Conservation (phyloP, 2,888 invertebrate species). For the Drosophila ustulata region DNA sequence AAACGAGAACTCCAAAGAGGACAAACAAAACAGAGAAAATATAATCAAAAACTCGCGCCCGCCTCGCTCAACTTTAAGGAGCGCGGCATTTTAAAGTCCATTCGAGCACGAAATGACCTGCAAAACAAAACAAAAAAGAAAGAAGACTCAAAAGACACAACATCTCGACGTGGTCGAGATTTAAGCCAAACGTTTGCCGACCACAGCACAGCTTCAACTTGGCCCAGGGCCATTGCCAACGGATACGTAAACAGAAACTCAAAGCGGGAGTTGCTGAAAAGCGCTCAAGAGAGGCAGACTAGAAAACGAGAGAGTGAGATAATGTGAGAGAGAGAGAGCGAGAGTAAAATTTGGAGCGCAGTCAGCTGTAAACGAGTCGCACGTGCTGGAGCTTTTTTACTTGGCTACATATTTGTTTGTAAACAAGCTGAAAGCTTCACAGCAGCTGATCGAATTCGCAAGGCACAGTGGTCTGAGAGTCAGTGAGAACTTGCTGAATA, state of each 20-base stretch:
- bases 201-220: constrained; percentile 26
- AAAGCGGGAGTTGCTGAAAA: constrained; percentile 17
- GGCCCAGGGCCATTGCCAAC: constrained; percentile 45
- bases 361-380: constrained; percentile 37
- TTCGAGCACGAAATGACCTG: constrained; percentile 66
- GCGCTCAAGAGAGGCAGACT: constrained; percentile 53
- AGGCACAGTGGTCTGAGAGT: constrained; percentile 47
- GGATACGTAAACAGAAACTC: constrained; percentile 32
- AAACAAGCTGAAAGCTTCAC: constrained; percentile 68
- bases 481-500: neutral
- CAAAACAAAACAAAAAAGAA: constrained; percentile 7
- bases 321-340: neutral
- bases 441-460: constrained; percentile 54
- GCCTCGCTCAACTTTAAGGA: constrained; percentile 52
- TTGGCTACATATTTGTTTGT: constrained; percentile 49
- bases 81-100: constrained; percentile 63
- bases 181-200: constrained; percentile 45
- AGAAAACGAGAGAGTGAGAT: neutral
- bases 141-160: constrained; percentile 1
- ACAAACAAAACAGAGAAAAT: constrained; percentile 27
- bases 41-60: constrained; percentile 52
- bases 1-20: constrained; percentile 16
- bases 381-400: constrained; percentile 56
- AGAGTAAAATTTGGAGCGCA: neutral
- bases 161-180: constrained; percentile 30